phyloP scores from a whole-genome alignment of 2,797 vertebrate species.

The Australoheros facetus region DNA sequence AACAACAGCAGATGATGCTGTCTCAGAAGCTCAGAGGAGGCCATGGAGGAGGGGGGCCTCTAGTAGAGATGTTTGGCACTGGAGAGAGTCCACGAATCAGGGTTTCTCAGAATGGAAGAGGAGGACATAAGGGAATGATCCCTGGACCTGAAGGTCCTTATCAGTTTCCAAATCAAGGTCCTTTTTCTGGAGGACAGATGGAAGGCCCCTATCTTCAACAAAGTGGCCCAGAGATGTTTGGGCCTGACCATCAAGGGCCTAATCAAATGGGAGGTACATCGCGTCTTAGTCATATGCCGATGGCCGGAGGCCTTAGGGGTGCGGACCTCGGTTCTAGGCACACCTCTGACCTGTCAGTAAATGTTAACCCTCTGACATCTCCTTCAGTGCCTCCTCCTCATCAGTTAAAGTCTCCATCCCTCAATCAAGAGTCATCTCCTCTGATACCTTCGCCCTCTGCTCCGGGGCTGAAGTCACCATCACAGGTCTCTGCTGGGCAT shows the following conservation, averaged over 20 bases:
- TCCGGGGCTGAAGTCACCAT: slow-evolving; percentile 92
- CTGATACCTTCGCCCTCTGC: slow-evolving; percentile 90
- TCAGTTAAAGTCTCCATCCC: slow-evolving; percentile 92
- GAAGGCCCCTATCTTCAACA: slow-evolving; percentile 86
- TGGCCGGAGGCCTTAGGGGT: slow-evolving; percentile 82
- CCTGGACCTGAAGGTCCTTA: slow-evolving; percentile 79
- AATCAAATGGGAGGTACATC: slow-evolving; percentile 83
- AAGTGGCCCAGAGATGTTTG: slow-evolving; percentile 87
- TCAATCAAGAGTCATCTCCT: slow-evolving; percentile 91
- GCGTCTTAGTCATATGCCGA: slow-evolving; percentile 92
- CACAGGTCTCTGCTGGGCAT: slow-evolving; percentile 83
- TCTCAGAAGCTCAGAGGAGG: slow-evolving; percentile 88
- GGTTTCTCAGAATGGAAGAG: slow-evolving; percentile 82
- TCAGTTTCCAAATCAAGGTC: slow-evolving; percentile 86
- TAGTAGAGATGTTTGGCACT: slow-evolving; percentile 80
- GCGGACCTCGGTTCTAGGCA: slow-evolving; percentile 84
- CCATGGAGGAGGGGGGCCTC: slow-evolving; percentile 76
- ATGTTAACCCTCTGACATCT: slow-evolving; percentile 88
- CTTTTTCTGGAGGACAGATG: slow-evolving; percentile 85
- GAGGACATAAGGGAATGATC: slow-evolving; percentile 86
- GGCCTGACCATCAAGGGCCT: slow-evolving; percentile 83
- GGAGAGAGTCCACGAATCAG: slow-evolving; percentile 88
- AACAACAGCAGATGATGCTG: slow-evolving; percentile 91
- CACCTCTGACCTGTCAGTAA: slow-evolving; percentile 89
- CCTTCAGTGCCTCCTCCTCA: slow-evolving; percentile 85